Conservation (phyloP, 2,888 invertebrate genomes). For the Leptinotarsa juncta region DNA sequence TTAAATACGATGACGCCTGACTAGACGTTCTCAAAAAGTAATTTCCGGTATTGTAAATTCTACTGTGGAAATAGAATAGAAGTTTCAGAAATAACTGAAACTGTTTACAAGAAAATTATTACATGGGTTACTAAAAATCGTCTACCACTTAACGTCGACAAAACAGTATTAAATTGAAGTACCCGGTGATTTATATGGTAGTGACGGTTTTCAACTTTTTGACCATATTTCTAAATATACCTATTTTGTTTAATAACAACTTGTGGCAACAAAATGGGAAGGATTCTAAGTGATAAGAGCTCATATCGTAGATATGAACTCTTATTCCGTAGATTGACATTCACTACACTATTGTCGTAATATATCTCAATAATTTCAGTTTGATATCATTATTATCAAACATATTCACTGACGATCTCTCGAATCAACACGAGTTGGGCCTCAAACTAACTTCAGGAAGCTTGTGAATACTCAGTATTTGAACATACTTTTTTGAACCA, state of each 20-base stretch:
- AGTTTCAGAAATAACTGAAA: too few relatives aligned
- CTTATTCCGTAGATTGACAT: background rate
- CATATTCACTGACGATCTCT: background rate
- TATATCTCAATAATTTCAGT: background rate
- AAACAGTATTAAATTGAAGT: too few relatives aligned
- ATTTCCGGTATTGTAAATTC: too few relatives aligned
- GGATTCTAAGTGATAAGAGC: background rate
- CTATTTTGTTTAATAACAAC: background rate
- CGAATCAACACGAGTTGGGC: background rate
- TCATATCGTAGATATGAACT: background rate
- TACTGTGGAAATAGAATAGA: too few relatives aligned
- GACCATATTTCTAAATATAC: background rate
- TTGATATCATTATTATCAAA: background rate
- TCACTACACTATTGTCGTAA: background rate
- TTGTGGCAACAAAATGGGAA: background rate
- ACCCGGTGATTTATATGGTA: background rate
- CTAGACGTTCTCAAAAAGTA: too few relatives aligned
- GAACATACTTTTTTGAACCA: background rate
- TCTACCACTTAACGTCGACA: too few relatives aligned
- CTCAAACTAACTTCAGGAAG: background rate
- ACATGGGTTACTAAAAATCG: too few relatives aligned
- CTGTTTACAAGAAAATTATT: too few relatives aligned
- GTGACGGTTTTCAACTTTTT: background rate
- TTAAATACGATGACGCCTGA: too few relatives aligned
- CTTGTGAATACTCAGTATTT: background rate